Base-by-base conservation (phyloP, 2,888 invertebrate species). In the Lamproptera curius region DNA sequence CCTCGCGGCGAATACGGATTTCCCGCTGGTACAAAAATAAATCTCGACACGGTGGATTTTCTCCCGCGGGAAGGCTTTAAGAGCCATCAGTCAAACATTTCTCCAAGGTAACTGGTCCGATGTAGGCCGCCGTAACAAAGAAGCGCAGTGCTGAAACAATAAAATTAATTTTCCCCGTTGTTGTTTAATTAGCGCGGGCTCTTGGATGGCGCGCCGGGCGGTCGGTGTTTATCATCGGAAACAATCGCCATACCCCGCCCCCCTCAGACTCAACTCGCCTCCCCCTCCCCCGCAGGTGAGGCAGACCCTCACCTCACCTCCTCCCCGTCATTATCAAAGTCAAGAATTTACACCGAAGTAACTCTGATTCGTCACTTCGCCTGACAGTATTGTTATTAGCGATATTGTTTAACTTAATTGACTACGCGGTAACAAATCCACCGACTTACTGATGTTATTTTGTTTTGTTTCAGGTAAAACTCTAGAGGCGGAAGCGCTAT, bases 131-230 rank as follows among this genome's bases (percentile, higher is more conserved):
- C 63, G 67, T 66, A 72, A 82, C 80, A 85, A 81, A 82, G 80
- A 79, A 77, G 75, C 77, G 75, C 71, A 76, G 76, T 77, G 80
- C 76, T 77, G 79, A 80, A 83, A 83, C 85, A 85, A 86, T 85
- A 80, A 80, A 84, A 84, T 85, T 83, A 84, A 85, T 85, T 83
- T 84, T 80, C 81, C 76, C 80, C 82, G 84, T 83, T 85, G 84
- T 83, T 84, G 84, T 86, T 86, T 85, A 86, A 86, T 85, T 86
- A 85, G 85, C 79, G 77, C 72, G 76, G 76, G 80, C 73, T 82
- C 76, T 78, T 75, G 77, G 84, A 77, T 80, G 73, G 80, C 78
- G 74, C 74, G 76, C 73, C 76, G 77, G 81, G 77, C 75, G 81
- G 79, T 75, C 82, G 75, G 80, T 85, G 83, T 82, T 85, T 86